Percentiles rank a stretch among this genome's conserved stretches.
phyloP scores from a whole-genome alignment of 2,113 vertebrate species.

The Etheostoma cragini region DNA sequence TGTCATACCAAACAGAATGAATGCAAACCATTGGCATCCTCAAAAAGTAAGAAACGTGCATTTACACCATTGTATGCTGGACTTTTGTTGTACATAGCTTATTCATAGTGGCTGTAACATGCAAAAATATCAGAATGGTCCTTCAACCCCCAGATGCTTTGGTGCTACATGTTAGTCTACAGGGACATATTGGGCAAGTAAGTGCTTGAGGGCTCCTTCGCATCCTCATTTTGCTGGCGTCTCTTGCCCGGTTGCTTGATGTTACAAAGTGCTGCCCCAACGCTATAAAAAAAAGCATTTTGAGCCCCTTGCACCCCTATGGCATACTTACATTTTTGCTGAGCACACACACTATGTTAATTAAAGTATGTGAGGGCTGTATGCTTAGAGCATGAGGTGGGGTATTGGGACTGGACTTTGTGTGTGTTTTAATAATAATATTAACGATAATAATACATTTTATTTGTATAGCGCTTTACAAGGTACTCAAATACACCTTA shows the following conservation, averaged over 20 bases:
- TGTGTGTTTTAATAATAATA: neutral
- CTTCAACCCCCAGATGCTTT: neutral
- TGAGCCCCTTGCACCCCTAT: neutral
- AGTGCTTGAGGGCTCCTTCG: neutral
- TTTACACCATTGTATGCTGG: neutral
- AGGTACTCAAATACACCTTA: too few relatives aligned
- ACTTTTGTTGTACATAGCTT: neutral
- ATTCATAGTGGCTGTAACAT: neutral
- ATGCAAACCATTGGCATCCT: neutral
- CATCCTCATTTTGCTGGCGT: neutral
- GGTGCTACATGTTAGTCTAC: neutral
- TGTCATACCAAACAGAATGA: neutral
- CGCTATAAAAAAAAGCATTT: conserved; percentile 25
- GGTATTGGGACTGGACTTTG: neutral
- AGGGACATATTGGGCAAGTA: neutral
- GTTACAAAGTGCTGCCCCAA: conserved; percentile 1
- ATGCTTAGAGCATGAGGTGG: neutral
- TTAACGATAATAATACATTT: too few relatives aligned
- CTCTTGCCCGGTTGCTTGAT: conserved; percentile 1
- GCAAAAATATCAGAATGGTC: neutral
- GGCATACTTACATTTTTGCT: conserved; percentile 19
- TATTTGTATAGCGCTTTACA: too few relatives aligned
- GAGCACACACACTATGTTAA: conserved; percentile 43
- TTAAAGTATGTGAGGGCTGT: conserved; percentile 40
- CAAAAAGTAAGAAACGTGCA: neutral